Evolutionary conservation across 2,113 vertebrate genomes (phyloP).

Genomic region (Chitala chitala): DNA sequence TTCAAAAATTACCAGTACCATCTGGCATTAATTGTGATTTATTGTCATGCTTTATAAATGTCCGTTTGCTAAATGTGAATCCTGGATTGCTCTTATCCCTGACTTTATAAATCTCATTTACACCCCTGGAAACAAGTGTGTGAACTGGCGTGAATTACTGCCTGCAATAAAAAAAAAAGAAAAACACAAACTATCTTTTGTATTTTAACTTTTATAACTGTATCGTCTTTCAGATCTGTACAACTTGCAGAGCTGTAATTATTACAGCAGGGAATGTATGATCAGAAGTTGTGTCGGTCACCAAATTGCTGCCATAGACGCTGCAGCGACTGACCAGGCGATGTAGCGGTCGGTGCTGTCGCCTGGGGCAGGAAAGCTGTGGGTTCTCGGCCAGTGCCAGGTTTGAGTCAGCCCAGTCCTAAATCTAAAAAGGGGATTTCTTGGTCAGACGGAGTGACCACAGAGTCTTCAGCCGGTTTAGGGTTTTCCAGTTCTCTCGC

Average conservation of each 20-base stretch:
- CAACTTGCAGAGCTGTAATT: constrained; percentile 33
- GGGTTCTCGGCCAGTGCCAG: constrained; percentile 36
- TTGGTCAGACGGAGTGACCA: constrained; percentile 47
- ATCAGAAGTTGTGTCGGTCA: constrained; percentile 34
- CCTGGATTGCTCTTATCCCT: not conserved
- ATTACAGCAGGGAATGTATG: constrained; percentile 39
- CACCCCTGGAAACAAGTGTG: not conserved
- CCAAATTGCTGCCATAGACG: constrained; percentile 34
- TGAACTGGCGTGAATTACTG: constrained; percentile 18
- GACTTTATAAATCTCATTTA: constrained; percentile 3
- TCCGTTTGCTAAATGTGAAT: constrained; percentile 7
- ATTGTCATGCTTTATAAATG: constrained; percentile 3
- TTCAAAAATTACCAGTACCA: not conserved
- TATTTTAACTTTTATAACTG: constrained; percentile 31
- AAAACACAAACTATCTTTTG: constrained; percentile 26
- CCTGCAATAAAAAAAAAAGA: constrained; percentile 9
- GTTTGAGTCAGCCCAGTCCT: constrained; percentile 46
- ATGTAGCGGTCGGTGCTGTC: constrained; percentile 48
- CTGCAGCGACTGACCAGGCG: constrained; percentile 39
- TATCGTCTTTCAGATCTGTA: constrained; percentile 27
- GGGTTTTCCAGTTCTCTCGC: constrained; percentile 46
- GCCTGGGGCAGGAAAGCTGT: constrained; percentile 49
- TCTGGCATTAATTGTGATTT: constrained; percentile 10
- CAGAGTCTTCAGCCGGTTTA: constrained; percentile 44
- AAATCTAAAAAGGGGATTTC: constrained; percentile 45